Conservation (phyloP, 2,113 vertebrate species). For the Gila orcuttii region DNA sequence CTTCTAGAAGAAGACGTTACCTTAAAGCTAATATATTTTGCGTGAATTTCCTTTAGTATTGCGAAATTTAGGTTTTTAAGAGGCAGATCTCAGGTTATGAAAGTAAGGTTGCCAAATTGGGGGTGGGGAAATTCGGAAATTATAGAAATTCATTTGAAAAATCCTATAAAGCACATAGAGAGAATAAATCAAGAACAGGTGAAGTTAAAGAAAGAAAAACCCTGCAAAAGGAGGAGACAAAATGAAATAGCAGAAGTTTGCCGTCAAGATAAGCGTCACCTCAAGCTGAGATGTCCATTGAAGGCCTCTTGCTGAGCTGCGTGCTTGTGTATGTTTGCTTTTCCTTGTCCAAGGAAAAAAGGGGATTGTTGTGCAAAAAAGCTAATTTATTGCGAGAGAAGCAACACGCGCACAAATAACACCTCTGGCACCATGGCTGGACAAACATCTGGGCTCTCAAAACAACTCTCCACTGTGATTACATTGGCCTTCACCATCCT, state of each 20-base stretch:
- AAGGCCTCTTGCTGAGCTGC: neutral
- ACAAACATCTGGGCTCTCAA: constrained; percentile 52
- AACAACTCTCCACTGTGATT: constrained; percentile 57
- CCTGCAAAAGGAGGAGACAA: neutral
- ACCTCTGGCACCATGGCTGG: constrained; percentile 58
- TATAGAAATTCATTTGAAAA: neutral
- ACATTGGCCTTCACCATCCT: constrained; percentile 68
- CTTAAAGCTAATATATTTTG: neutral
- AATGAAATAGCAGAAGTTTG: neutral
- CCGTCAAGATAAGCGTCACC: neutral
- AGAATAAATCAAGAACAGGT: neutral
- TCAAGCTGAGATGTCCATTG: neutral
- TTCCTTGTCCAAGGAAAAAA: neutral
- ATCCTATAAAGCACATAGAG: neutral
- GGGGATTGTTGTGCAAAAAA: neutral
- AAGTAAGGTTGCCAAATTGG: neutral
- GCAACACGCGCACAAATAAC: constrained; percentile 21
- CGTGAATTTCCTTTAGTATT: neutral
- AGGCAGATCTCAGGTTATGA: neutral
- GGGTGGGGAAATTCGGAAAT: neutral
- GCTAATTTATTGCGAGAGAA: constrained; percentile 10
- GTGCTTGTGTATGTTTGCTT: neutral
- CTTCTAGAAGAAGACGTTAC: neutral
- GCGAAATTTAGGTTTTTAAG: neutral
- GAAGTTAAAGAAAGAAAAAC: neutral